Percentiles rank a stretch among this genome's conserved stretches.
These are phyloP conservation scores for Mesembrinibis cayennensis DNA, from an alignment of 2,113 vertebrate species.

Conservation along the genomic window DNA sequence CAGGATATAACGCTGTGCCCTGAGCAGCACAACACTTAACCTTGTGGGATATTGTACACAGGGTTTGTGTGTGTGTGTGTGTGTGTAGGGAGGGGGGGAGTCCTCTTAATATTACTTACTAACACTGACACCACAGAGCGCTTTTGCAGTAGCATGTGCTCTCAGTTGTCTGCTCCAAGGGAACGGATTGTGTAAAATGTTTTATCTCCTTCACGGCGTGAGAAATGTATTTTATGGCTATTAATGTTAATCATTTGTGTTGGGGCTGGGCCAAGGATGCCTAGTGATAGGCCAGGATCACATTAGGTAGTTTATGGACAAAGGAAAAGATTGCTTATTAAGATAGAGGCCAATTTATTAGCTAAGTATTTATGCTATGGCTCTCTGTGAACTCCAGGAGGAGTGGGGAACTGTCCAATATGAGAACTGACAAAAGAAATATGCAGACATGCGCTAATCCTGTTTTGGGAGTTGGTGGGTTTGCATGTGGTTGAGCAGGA, in stretches of 20 bases:
- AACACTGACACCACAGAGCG: fast-evolving
- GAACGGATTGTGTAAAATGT: background rate
- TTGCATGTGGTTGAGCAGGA: background rate
- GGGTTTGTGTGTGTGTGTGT: background rate
- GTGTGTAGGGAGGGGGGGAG: background rate
- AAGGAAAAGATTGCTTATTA: background rate
- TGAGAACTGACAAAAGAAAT: background rate
- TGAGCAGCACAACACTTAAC: background rate
- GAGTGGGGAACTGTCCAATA: background rate
- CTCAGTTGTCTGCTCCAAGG: background rate
- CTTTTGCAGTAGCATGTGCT: background rate
- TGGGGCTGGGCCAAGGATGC: background rate
- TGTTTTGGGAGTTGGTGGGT: background rate
- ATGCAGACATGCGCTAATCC: background rate
- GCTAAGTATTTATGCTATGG: background rate
- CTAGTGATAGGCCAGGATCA: background rate
- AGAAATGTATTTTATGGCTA: background rate
- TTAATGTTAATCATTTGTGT: background rate
- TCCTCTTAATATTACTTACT: background rate
- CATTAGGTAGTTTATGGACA: background rate
- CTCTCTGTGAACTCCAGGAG: background rate
- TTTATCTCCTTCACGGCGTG: fast-evolving
- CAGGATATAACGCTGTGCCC: background rate
- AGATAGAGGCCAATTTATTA: background rate
- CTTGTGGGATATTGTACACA: background rate